phyloP scores from a whole-genome alignment of 1,140 invertebrate genomes.

The Leptoteleia sp. region DNA sequence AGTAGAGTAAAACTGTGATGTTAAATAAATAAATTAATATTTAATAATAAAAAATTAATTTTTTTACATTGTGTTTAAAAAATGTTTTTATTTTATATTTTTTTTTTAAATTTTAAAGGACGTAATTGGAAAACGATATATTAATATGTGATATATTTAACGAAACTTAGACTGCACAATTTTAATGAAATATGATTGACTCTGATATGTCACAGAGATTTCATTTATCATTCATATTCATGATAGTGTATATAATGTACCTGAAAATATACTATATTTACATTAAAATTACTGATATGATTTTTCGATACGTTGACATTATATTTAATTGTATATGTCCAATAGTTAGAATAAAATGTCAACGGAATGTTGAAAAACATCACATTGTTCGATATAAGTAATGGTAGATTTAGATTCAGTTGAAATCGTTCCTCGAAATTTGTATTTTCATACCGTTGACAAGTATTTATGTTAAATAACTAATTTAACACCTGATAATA shows the following conservation, averaged over 20 bases:
- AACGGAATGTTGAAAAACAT: conserved; percentile 12
- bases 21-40: background rate
- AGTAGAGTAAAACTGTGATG: background rate
- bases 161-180: no score
- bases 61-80: no score
- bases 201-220: conserved; percentile 35
- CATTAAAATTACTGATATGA: conserved; percentile 22
- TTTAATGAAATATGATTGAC: conserved; percentile 13
- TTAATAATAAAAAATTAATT: no score
- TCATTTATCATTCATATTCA: conserved; percentile 72
- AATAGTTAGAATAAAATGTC: conserved; percentile 26
- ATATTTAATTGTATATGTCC: conserved; percentile 20
- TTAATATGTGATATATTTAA: no score
- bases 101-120: no score
- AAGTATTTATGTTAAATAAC: conserved; percentile 25
- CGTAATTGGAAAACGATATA: no score
- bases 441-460: conserved; percentile 55
- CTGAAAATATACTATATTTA: conserved; percentile 77
- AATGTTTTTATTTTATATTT: no score
- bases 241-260: conserved; percentile 81
- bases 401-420: conserved; percentile 19
- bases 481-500: conserved; percentile 2
- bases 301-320: conserved; percentile 30
- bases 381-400: conserved; percentile 3
- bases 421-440: conserved; percentile 33